Evolutionary conservation across 2,888 invertebrate species (phyloP), one percentile per base, ranked within the genome.

Genomic region (Amphiduros pacificus): DNA sequence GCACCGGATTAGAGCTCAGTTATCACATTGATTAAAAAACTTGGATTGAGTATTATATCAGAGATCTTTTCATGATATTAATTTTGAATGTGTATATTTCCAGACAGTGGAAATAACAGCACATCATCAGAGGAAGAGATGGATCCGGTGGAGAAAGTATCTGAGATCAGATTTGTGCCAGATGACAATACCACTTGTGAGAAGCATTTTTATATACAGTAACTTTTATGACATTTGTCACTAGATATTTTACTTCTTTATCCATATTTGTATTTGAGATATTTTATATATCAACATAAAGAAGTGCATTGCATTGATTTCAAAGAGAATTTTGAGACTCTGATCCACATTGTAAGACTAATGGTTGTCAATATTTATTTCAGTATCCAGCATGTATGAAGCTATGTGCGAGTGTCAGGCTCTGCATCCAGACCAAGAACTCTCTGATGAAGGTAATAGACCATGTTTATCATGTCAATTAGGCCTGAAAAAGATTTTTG

Each of bases 401-500:
- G 88, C 90, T 6, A 88, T 93, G 86, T 88, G 87, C 66, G 86
- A 88, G 49, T 92, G 92, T 75, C 92, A 92, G 82, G 87, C 88
- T 20, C 83, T 92, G 63, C 90, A 93, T 85, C 92, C 92, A 2
- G 91, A 92, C 80, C 73, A 73, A 50, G 89, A 90, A 17, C 44
- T 20, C 6, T n/a, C n/a, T 17, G n/a, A n/a, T n/a, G n/a, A n/a
- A n/a, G n/a, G n/a, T n/a, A n/a, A n/a, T n/a, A n/a, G n/a, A n/a
- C n/a, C n/a, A n/a, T n/a, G n/a, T n/a, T n/a, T n/a, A n/a, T n/a
- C n/a, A n/a, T n/a, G n/a, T n/a, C n/a, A n/a, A n/a, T n/a, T n/a
- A n/a, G n/a, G n/a, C n/a, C n/a, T n/a, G n/a, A n/a, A n/a, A n/a
- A n/a, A n/a, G n/a, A n/a, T n/a, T n/a, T n/a, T n/a, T n/a, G n/a